Evolutionary conservation across 2,113 vertebrate species (phyloP), one percentile per base, ranked within the genome.

Genomic region (Tretioscincus oriximinensis): DNA sequence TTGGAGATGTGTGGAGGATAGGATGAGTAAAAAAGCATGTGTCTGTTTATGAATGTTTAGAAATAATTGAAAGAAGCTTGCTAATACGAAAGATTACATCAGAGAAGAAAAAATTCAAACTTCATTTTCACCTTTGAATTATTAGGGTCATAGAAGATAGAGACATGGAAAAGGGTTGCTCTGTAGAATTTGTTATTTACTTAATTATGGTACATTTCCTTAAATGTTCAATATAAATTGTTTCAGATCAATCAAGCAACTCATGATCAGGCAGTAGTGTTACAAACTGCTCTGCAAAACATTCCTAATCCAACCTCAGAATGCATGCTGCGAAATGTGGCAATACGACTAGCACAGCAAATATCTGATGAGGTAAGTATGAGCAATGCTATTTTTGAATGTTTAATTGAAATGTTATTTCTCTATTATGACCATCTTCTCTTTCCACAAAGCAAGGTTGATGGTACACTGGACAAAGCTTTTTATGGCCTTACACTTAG

Each of bases 281-380:
- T 99, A 83, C 98, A 99, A 92, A 98, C 95, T 88, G 98, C 98
- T 88, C 96, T 99, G 91, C 98, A 99, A 93, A 99, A 97, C 95
- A 99, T 99, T 96, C 98, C 98, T 73, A 99, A 99, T 93, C 98
- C 98, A 72, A 97, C 98, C 68, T 99, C 98, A 77, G 98, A 99
- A 78, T 99, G 98, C 94, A 99, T 99, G 98, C 94, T 99, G 88
- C 97, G 98, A 93, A 99, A 99, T 80, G 98, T 99, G 90, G 98
- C 98, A 90, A 98, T 99, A 91, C 98, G 98, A 81, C 97, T 99
- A 87, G 98, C 98, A 76, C 98, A 99, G 91, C 98, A 99, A 92
- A 99, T 99, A 94, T 98, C 98, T 86, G 98, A 99, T 93, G 98
- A 99, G 96, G 98, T 99, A 92, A 88, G 94, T 93, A 76, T 87